Evolutionary conservation across 2,797 vertebrate genomes (phyloP).

Genomic region (Pipistrellus pipistrellus): DNA sequence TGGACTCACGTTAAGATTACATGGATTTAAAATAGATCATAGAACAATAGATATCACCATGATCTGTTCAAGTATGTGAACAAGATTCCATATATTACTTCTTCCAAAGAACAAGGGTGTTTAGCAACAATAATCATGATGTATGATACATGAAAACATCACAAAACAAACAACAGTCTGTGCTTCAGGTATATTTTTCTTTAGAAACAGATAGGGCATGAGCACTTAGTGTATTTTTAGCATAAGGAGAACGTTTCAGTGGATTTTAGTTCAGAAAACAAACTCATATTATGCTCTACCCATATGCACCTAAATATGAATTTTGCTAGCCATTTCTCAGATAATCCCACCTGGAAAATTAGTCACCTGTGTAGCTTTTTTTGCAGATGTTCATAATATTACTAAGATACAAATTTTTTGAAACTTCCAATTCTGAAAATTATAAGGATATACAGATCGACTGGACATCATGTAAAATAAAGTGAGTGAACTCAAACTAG

Average conservation of each 20-base stretch:
- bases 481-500: not conserved
- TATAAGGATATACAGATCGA: not conserved
- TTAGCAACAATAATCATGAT: not conserved
- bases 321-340: not conserved
- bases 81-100: slow-evolving; percentile 27
- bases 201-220: not conserved
- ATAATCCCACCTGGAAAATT: not conserved
- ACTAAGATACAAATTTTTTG: not conserved
- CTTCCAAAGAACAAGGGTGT: not conserved
- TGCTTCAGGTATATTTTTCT: slow-evolving; percentile 30
- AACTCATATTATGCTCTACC: not conserved
- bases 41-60: not conserved
- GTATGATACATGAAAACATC: slow-evolving; percentile 28
- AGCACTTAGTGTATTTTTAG: slow-evolving; percentile 12
- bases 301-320: not conserved
- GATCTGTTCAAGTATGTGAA: not conserved
- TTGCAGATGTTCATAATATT: not conserved
- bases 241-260: not conserved
- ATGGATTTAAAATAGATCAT: slow-evolving; percentile 60
- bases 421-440: not conserved
- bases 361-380: not conserved
- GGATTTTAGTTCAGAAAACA: slow-evolving; percentile 23
- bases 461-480: not conserved
- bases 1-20: slow-evolving; percentile 46
- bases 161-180: not conserved